These are phyloP conservation scores for Cheilinus undulatus DNA, from an alignment of 2,113 vertebrate species.

Conservation along the genomic window DNA sequence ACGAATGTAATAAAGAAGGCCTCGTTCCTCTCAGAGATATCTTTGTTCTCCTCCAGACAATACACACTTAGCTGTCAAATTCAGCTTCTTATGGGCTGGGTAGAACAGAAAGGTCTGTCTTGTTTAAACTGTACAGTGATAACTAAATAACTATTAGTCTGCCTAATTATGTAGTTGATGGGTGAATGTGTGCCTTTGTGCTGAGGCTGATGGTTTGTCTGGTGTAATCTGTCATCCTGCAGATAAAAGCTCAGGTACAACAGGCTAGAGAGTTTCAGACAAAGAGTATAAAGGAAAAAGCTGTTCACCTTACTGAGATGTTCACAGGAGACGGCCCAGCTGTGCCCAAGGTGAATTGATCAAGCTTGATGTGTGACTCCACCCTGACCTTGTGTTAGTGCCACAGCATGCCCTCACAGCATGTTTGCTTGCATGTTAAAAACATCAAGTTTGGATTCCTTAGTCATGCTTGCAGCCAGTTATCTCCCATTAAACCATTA, in stretches of 20 bases:
- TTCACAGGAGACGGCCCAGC: slow-evolving; percentile 85
- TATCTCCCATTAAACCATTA: background rate
- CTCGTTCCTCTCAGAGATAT: slow-evolving; percentile 26
- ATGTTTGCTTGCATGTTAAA: slow-evolving; percentile 39
- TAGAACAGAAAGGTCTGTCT: slow-evolving; percentile 58
- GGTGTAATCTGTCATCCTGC: slow-evolving; percentile 65
- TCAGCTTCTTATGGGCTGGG: slow-evolving; percentile 22
- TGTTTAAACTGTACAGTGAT: slow-evolving; percentile 21
- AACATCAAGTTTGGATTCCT: slow-evolving; percentile 23
- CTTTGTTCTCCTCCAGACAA: slow-evolving; percentile 57
- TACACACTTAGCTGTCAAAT: slow-evolving; percentile 43
- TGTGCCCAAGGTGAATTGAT: slow-evolving; percentile 89
- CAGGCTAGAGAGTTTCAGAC: slow-evolving; percentile 94
- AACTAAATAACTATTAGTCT: slow-evolving; percentile 57
- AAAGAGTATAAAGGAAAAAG: slow-evolving; percentile 98
- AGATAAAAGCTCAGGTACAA: slow-evolving; percentile 94
- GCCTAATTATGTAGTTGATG: slow-evolving; percentile 37
- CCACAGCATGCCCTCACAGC: slow-evolving; percentile 4
- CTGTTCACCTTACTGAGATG: slow-evolving; percentile 90
- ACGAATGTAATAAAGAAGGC: slow-evolving; percentile 50
- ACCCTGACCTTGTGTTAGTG: slow-evolving; percentile 15
- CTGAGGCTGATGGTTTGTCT: slow-evolving; percentile 35
- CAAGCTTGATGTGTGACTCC: slow-evolving; percentile 39
- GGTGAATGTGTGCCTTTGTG: slow-evolving; percentile 25
- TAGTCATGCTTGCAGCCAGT: slow-evolving; percentile 10